A percentile compares a stretch with the other conserved stretches of the same genome.
Conservation (phyloP, 2,113 vertebrate species). For the Myrmecophaga tridactyla region DNA sequence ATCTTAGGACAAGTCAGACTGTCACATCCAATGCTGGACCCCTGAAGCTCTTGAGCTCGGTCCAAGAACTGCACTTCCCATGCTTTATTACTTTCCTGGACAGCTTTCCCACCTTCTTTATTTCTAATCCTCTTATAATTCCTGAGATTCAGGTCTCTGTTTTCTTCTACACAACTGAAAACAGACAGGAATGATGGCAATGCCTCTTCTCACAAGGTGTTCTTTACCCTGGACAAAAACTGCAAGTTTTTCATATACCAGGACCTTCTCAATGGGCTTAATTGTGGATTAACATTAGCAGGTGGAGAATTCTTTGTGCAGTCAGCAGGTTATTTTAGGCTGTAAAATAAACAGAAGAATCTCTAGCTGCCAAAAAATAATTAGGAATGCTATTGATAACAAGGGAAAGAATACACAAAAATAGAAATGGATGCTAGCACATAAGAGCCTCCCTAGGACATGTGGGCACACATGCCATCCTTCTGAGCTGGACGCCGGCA, state of each 20-base stretch:
- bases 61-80: no score
- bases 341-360: not conserved
- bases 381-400: not conserved
- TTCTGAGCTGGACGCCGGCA: no score
- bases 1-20: no score
- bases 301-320: not conserved
- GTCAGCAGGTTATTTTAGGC: not conserved
- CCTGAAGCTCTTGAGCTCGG: no score
- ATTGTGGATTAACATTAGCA: not conserved
- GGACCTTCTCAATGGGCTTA: not conserved
- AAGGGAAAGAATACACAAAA: not conserved
- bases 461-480: not conserved
- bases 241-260: not conserved
- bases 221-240: not conserved
- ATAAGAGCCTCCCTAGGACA: no score
- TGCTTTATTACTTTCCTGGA: not conserved
- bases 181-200: not conserved
- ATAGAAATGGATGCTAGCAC: not conserved
- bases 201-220: not conserved
- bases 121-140: not conserved
- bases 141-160: not conserved
- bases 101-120: not conserved
- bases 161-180: not conserved
- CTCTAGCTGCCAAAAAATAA: not conserved
- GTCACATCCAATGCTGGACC: no score